Evolutionary conservation across 2,888 invertebrate genomes (phyloP).

Genomic region (Cyrtodaria siliqua): DNA sequence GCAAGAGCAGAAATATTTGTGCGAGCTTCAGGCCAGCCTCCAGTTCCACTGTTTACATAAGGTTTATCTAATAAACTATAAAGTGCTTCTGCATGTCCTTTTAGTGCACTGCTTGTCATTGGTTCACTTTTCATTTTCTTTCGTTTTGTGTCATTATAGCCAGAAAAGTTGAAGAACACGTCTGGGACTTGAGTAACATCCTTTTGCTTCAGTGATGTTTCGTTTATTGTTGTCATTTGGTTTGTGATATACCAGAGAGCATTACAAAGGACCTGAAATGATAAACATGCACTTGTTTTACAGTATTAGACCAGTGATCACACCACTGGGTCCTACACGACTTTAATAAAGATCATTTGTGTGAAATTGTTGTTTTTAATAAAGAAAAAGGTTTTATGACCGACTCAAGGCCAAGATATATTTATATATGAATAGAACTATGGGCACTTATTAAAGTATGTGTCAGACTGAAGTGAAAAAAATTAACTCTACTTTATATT

Average conservation of each 20-base stretch:
- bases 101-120: slow-evolving; percentile 6
- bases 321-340: too few species aligned
- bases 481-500: too few species aligned
- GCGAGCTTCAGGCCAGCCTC: slow-evolving; percentile 6
- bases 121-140: slow-evolving; percentile 42
- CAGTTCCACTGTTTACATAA: slow-evolving; percentile 1
- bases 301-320: too few species aligned
- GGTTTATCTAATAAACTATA: slow-evolving; percentile 26
- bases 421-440: too few species aligned
- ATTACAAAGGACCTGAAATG: slow-evolving; percentile 49
- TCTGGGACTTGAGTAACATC: slow-evolving; percentile 38
- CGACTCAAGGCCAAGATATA: too few species aligned
- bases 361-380: too few species aligned
- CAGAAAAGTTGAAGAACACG: slow-evolving; percentile 26
- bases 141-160: slow-evolving; percentile 42
- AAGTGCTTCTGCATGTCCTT: slow-evolving; percentile 40
- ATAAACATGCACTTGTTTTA: too few species aligned
- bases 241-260: slow-evolving; percentile 51
- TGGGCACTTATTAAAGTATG: too few species aligned
- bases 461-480: too few species aligned
- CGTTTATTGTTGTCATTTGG: slow-evolving; percentile 46
- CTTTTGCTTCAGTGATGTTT: slow-evolving; percentile 21
- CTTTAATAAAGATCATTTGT: too few species aligned
- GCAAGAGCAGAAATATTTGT: slow-evolving; percentile 23
- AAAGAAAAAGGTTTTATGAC: too few species aligned